A percentile compares a stretch with the other conserved stretches of the same genome.
Evolutionary conservation across 2,888 invertebrate species (phyloP).

Genomic region (Dasypolia templi): DNA sequence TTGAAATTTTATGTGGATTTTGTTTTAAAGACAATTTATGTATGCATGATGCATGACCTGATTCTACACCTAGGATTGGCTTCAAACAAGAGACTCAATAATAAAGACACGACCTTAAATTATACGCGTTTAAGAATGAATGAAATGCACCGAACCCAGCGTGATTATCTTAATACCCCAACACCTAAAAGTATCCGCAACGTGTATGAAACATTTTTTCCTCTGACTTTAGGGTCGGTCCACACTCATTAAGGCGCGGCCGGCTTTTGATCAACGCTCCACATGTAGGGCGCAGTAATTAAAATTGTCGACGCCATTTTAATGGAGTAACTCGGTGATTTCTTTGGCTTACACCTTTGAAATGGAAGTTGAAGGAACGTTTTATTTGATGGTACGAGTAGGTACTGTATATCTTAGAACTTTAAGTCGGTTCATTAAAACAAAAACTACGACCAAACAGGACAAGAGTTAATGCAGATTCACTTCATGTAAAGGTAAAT

Average conservation of each 20-base stretch:
- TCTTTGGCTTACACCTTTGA: background rate
- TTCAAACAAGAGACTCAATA: no score
- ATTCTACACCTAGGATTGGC: no score
- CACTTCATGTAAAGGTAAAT: background rate
- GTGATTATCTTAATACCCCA: background rate
- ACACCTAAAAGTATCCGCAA: background rate
- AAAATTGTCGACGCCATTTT: slow-evolving; percentile 40
- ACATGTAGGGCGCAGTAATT: slow-evolving; percentile 49
- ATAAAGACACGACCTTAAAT: no score
- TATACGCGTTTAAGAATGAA: no score
- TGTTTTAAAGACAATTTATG: no score
- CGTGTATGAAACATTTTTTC: slow-evolving; percentile 38
- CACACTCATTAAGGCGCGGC: slow-evolving; percentile 45
- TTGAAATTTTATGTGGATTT: no score
- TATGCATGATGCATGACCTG: no score
- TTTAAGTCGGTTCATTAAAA: background rate
- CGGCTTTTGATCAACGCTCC: slow-evolving; percentile 31
- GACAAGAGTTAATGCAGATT: background rate
- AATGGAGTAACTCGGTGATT: slow-evolving; percentile 25
- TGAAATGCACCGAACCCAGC: no score
- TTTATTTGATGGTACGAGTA: slow-evolving; percentile 5
- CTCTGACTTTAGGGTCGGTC: slow-evolving; percentile 29
- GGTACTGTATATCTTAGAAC: background rate
- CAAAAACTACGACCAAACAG: background rate
- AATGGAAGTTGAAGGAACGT: background rate